Base-by-base conservation (phyloP, 2,113 vertebrate species). In the Phalacrocorax carbo region DNA sequence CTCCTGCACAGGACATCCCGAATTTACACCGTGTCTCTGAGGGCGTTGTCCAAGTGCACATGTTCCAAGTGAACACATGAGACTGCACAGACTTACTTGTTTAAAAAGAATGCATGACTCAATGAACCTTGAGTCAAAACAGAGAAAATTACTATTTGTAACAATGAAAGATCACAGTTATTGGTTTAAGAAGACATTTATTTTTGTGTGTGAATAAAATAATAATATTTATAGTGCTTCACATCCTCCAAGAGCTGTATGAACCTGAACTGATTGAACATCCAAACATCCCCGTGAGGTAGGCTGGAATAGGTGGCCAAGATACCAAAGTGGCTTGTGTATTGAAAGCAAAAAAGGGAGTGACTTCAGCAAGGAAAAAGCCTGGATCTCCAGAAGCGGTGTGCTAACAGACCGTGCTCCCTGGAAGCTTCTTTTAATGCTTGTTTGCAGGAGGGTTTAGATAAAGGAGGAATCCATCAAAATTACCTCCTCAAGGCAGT, bases 211-310 rank as follows among this genome's bases (percentile, higher is more conserved):
- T 10, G 32, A 94, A 93, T 88, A 96, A 96, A 95, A 90, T 93
- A 97, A 89, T 60, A 96, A 93, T 30, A 68, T 69, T 79, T 68
- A 60, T 95, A 61, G 72, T 69, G 93, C 27, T 91, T 93, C 78
- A 87, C 54, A 80, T 80, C 69, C 44, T 96, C 84, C 84, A 69
- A 58, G 90, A 94, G 75, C 73, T 91, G 84, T 66, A 87, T 79
- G 87, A 94, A 34, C 73, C 66, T 64, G 86, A 91, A 82, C 26
- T 49, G 93, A 93, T 57, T 76, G 87, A 95, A 66, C 23, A 90
- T 70, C 87, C 87, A 66, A 94, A 90, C 85, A 82, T 62, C 84
- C 71, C 84, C 1, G 92, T 95, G 96, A 97, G 96, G 96, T 96
- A 97, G 96, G 96, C 92, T 96, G 96, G 81, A 85, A 96, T 1